Evolutionary conservation across 2,797 vertebrate species (phyloP), one percentile per base, ranked within the genome.

Genomic region (Gymnopithys bicolor): DNA sequence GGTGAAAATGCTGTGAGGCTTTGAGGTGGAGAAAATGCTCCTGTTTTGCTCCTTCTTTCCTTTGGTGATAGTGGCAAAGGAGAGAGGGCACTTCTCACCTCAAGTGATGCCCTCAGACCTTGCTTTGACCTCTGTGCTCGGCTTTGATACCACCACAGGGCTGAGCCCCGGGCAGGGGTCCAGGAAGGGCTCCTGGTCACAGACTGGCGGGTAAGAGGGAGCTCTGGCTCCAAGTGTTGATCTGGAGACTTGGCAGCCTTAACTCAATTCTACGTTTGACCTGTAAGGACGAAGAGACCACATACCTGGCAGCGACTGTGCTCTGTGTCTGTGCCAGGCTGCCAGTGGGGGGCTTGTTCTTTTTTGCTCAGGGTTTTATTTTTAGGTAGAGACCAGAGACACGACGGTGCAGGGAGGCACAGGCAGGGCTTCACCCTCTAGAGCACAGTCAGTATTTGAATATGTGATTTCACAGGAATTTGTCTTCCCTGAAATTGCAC

Each of bases 361-460:
- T 90, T 45, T 90, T 48, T 83, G 84, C 78, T 87, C 39, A 3
- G 91, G 81, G 90, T 77, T 94, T 95, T 96, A 95, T 97, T 97
- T 97, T 95, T 96, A 96, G 96, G 78, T 24, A 75, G 90, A 92
- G 53, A 84, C 41, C 62, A 49, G 81, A 80, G 91, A 84, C 3
- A 0, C 0, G 4, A 5, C 4, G 0, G 49, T 18, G 8, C 45
- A 21, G 82, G 69, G 78, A 84, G 68, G 23, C 6, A 6, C 68
- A 51, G 78, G 66, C 68, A 53, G 59, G 23, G 45, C 48, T 76
- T 69, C 58, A 41, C 39, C 53, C 82, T 73, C 45, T 5, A 9
- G 6, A 67, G 49, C 16, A 21, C 17, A 3, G 59, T 37, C 14
- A 11, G 33, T 8, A 7, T 27, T 16, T 45, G 30, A 53, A 67